Evolutionary conservation across 2,113 vertebrate genomes (phyloP).

Genomic region (Labeo catla): DNA sequence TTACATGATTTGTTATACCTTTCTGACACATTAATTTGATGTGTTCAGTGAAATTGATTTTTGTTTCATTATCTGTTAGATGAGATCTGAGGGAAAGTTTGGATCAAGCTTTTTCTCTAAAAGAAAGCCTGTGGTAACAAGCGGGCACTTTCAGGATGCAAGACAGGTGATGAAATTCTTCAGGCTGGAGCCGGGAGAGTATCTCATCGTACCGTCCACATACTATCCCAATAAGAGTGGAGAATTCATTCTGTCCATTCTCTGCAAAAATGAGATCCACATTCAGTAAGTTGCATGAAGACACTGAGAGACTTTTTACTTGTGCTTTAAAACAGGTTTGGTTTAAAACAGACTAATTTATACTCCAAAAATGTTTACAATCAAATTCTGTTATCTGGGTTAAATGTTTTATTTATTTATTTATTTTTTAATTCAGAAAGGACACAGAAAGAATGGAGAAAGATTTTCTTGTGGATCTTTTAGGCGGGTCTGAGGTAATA

Average conservation of each 20-base stretch:
- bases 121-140: constrained; percentile 20
- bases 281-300: constrained; percentile 53
- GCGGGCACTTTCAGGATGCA: neutral
- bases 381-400: too few relatives aligned
- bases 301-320: neutral
- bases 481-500: neutral
- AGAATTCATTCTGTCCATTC: constrained; percentile 54
- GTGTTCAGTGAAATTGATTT: neutral
- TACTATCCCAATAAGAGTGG: constrained; percentile 26
- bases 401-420: neutral
- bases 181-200: constrained; percentile 54
- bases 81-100: constrained; percentile 17
- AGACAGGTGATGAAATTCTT: constrained; percentile 54
- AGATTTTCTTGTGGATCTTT: constrained; percentile 34
- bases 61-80: constrained; percentile 24
- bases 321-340: neutral
- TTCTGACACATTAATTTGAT: neutral
- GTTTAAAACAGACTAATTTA: too few relatives aligned
- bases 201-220: constrained; percentile 59
- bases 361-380: too few relatives aligned
- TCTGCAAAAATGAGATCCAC: constrained; percentile 55
- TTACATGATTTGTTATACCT: neutral
- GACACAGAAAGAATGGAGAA: constrained; percentile 26
- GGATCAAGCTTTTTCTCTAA: constrained; percentile 39
- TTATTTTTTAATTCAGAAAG: constrained; percentile 13